Conservation (phyloP, 2,888 invertebrate species). For the Sceliomorpha sp. region DNA sequence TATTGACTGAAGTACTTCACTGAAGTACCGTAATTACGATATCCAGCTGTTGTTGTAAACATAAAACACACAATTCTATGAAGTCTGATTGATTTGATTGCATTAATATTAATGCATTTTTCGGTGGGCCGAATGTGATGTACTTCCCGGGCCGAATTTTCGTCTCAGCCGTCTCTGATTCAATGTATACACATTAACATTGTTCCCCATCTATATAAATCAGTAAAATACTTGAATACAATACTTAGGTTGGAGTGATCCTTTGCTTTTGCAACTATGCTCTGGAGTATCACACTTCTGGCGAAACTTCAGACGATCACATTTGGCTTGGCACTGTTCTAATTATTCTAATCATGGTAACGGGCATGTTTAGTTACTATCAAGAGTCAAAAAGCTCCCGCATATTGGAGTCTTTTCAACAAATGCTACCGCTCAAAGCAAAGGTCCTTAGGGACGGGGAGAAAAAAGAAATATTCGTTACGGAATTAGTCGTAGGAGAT, state of each 20-base stretch:
- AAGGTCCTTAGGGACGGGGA: constrained; percentile 85
- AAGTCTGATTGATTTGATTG: too few species aligned
- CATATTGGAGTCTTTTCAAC: constrained; percentile 92
- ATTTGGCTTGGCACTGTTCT: constrained; percentile 84
- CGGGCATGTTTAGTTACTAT: constrained; percentile 84
- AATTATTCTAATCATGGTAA: constrained; percentile 83
- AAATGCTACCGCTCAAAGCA: constrained; percentile 86
- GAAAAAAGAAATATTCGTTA: constrained; percentile 83
- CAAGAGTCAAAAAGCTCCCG: constrained; percentile 86
- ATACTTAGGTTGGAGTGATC: constrained; percentile 83
- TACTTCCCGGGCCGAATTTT: too few species aligned
- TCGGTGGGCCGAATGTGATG: too few species aligned
- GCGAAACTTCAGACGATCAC: constrained; percentile 64
- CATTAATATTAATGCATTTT: too few species aligned
- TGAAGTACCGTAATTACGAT: too few species aligned
- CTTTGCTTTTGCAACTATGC: constrained; percentile 86
- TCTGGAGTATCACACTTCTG: constrained; percentile 71
- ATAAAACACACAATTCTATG: too few species aligned
- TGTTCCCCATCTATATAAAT: too few species aligned
- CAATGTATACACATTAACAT: too few species aligned
- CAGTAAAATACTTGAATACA: not conserved
- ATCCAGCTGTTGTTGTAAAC: too few species aligned
- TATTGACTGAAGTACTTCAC: too few species aligned
- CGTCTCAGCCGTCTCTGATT: too few species aligned
- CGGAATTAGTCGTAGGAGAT: constrained; percentile 89